phyloP scores from a whole-genome alignment of 2,888 invertebrate species.

The Idaea biselata region DNA sequence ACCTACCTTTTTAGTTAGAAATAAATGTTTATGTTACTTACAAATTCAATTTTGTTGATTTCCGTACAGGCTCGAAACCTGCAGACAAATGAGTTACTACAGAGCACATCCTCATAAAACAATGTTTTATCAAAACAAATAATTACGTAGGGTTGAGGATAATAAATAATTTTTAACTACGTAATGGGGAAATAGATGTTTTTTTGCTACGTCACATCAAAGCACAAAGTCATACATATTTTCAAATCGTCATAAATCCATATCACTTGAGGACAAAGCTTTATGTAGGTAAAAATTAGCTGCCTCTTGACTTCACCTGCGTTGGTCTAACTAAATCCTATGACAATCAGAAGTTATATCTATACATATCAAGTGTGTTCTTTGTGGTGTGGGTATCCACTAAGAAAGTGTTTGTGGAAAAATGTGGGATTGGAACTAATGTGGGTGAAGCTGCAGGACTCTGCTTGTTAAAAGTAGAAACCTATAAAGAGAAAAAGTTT shows the following conservation, averaged over 20 bases:
- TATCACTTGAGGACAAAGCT: not conserved
- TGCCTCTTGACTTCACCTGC: no score
- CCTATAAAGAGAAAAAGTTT: no score
- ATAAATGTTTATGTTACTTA: conserved; percentile 35
- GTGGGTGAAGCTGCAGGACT: no score
- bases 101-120: not conserved
- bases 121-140: not conserved
- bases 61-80: conserved; percentile 33
- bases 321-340: no score
- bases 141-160: not conserved
- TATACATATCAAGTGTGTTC: no score
- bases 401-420: no score
- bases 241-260: not conserved
- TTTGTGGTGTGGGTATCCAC: no score
- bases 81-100: conserved; percentile 20
- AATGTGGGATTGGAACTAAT: no score
- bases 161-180: not conserved
- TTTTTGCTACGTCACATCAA: not conserved
- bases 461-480: no score
- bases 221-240: not conserved
- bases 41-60: conserved; percentile 46
- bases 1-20: not conserved
- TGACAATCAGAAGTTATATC: no score
- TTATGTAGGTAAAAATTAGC: not conserved
- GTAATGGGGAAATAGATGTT: not conserved